Evolutionary conservation across 2,113 vertebrate species (phyloP).

Genomic region (Megaceryle maxima): DNA sequence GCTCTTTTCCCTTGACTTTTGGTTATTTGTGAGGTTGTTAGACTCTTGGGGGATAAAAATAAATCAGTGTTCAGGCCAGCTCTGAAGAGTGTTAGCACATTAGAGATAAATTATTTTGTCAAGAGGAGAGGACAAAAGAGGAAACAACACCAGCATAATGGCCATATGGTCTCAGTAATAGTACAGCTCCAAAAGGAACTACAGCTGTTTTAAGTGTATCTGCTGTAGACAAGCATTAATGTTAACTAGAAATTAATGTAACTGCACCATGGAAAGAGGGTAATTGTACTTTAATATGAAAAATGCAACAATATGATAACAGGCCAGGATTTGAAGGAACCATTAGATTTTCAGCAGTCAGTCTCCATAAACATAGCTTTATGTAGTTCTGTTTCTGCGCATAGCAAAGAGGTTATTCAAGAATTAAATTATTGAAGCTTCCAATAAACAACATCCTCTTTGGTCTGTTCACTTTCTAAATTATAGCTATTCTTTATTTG

Average conservation of each 20-base stretch:
- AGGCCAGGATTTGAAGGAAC: constrained; percentile 44
- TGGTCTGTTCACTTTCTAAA: background rate
- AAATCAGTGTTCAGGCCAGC: background rate
- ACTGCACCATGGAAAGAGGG: constrained; percentile 1
- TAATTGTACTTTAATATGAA: constrained; percentile 56
- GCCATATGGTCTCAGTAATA: constrained; percentile 69
- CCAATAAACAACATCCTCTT: background rate
- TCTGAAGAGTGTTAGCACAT: constrained; percentile 47
- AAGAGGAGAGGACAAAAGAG: constrained; percentile 47
- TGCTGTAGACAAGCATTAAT: constrained; percentile 51
- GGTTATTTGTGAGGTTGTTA: background rate
- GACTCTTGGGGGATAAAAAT: constrained; percentile 20
- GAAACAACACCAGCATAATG: constrained; percentile 38
- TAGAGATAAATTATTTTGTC: constrained; percentile 59
- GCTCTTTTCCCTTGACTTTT: background rate
- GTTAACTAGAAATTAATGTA: constrained; percentile 48
- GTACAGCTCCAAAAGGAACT: constrained; percentile 30
- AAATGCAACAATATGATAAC: constrained; percentile 43
- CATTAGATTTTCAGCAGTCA: background rate
- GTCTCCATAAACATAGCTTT: background rate
- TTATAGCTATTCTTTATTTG: background rate
- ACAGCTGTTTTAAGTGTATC: constrained; percentile 63
- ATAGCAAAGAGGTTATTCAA: background rate
- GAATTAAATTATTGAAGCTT: background rate
- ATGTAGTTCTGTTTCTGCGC: background rate